Base-by-base conservation (phyloP, 2,113 vertebrate species). In the Eudyptes chrysolophus region DNA sequence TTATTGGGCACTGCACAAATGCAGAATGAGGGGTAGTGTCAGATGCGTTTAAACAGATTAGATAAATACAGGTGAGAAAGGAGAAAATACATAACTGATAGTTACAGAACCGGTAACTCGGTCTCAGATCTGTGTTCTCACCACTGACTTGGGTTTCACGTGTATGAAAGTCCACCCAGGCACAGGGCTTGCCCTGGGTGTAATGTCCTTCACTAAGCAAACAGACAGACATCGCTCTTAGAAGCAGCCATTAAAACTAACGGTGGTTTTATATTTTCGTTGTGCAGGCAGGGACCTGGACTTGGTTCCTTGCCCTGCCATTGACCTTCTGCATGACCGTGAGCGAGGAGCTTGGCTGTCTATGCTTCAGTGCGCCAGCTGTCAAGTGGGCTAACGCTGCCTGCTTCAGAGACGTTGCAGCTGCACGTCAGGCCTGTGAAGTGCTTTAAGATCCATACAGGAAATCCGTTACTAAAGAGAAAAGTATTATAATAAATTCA, bases 321-420 rank as follows among this genome's bases (percentile, higher is more conserved):
- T 10, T 90, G 85, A 65, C 70, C 70, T 89, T 40, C 70, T 78
- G 44, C 1, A 0, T 62, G 34, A 22, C 84, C 0, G 0, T 0
- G 2, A 83, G 79, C 12, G 0, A 89, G 83, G 9, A 88, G 51
- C 64, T 86, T 17, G 12, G 55, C 82, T 64, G 38, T 26, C 36
- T 9, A 3, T 77, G 87, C 87, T 76, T 68, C 80, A 38, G 62
- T 29, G 80, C 74, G 81, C 42, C 81, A 61, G 92, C 81, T 93
- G 76, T 80, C 77, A 70, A 10, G 60, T 38, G 84, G 80, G 69
- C 42, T 77, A 21, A 66, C 7, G 22, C 90, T 82, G 77, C 77
- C 60, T 54, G 80, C 83, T 78, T 52, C 55, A 44, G 92, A 77
- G 84, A 42, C 1, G 3, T 13, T 7, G 52, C 27, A 24, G 72